Evolutionary conservation across 1,140 invertebrate species (phyloP).

Genomic region (Dermatophagoides farinae): DNA sequence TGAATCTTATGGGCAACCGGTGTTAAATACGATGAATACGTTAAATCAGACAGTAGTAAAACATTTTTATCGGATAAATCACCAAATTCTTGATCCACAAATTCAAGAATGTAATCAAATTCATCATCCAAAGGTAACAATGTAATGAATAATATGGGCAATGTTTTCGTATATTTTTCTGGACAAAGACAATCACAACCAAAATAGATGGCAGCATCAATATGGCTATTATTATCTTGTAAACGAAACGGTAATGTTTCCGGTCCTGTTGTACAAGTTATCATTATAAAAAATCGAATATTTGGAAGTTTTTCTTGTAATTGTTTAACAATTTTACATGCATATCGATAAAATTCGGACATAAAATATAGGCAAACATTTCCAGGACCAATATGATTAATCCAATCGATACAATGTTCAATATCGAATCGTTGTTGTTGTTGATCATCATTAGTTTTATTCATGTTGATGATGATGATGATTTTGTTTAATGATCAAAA

Average conservation of each 20-base stretch:
- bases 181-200: slow-evolving; percentile 7
- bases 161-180: background rate
- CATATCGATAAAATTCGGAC: background rate
- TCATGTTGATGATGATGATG: background rate
- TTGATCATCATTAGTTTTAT: background rate
- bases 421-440: background rate
- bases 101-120: background rate
- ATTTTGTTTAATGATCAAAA: background rate
- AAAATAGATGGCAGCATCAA: slow-evolving; percentile 12
- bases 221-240: background rate
- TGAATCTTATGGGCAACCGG: background rate
- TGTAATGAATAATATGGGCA: slow-evolving; percentile 4
- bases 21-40: background rate
- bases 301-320: slow-evolving; percentile 1
- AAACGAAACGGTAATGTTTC: slow-evolving; percentile 2
- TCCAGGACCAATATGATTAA: background rate
- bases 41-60: slow-evolving; percentile 1
- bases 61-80: background rate
- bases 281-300: background rate
- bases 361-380: slow-evolving; percentile 1
- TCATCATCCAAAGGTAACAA: background rate
- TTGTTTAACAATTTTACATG: background rate
- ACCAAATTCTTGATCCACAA: background rate
- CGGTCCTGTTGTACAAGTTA: slow-evolving; percentile 7
- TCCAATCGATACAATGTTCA: slow-evolving; percentile 10